phyloP scores from a whole-genome alignment of 2,797 vertebrate genomes.

The Staurois parvus region DNA sequence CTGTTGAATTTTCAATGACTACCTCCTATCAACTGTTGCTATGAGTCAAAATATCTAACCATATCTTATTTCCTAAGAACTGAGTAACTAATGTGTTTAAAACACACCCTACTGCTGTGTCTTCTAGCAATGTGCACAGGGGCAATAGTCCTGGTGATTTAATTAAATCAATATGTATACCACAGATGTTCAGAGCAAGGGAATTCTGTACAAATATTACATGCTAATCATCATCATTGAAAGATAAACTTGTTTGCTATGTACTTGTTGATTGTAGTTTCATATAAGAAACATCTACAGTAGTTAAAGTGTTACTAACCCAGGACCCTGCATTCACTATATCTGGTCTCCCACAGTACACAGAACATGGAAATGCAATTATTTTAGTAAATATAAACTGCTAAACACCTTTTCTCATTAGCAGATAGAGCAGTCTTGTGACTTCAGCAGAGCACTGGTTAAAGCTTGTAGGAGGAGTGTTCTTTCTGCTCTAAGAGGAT shows the following conservation, averaged over 20 bases:
- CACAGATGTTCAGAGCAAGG: not conserved
- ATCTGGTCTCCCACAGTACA: too few species aligned
- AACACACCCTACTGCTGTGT: constrained; percentile 27
- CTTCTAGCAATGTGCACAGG: constrained; percentile 12
- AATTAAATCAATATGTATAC: constrained; percentile 27
- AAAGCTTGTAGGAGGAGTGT: too few species aligned
- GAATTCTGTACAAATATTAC: not conserved
- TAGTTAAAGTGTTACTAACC: too few species aligned
- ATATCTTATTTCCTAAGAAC: constrained; percentile 31
- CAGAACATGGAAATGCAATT: too few species aligned
- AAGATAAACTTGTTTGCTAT: not conserved
- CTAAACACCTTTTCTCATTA: too few species aligned
- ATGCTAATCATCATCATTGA: not conserved
- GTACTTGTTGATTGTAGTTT: not conserved
- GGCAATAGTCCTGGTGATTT: constrained; percentile 25
- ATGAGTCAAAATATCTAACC: constrained; percentile 16
- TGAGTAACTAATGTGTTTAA: not conserved
- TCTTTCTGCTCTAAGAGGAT: too few species aligned
- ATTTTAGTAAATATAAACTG: too few species aligned
- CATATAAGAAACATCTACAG: not conserved
- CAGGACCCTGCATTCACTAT: too few species aligned
- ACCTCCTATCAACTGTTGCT: constrained; percentile 40
- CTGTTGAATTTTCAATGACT: constrained; percentile 9
- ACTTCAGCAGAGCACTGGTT: too few species aligned
- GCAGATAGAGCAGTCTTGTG: too few species aligned